Conservation (phyloP, 2,797 vertebrate genomes). For the Sebastes paucispinis region DNA sequence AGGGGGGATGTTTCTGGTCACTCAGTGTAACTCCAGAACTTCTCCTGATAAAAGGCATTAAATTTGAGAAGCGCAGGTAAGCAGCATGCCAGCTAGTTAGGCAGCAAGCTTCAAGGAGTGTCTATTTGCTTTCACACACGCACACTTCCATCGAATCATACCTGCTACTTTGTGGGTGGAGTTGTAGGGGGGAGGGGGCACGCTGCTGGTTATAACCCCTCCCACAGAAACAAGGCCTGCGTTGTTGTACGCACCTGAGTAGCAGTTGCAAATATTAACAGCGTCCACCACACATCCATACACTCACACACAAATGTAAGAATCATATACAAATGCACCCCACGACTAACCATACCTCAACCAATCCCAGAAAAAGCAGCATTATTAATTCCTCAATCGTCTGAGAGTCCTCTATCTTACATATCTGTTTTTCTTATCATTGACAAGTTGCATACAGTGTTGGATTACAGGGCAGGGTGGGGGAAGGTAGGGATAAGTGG, state of each 20-base stretch:
- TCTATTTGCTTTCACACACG: slow-evolving; percentile 39
- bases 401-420: neutral
- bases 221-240: slow-evolving; percentile 93
- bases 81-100: slow-evolving; percentile 76
- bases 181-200: slow-evolving; percentile 90
- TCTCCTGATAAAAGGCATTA: slow-evolving; percentile 35
- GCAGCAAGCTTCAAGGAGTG: slow-evolving; percentile 61
- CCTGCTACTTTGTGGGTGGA: slow-evolving; percentile 85
- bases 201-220: slow-evolving; percentile 90
- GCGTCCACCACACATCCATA: slow-evolving; percentile 47
- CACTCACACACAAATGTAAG: slow-evolving; percentile 15
- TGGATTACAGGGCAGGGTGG: neutral
- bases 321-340: slow-evolving; percentile 12
- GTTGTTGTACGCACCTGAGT: slow-evolving; percentile 97
- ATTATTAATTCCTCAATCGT: neutral
- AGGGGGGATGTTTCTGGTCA: slow-evolving; percentile 60
- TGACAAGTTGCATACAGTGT: neutral
- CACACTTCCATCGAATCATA: slow-evolving; percentile 68
- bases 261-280: slow-evolving; percentile 78
- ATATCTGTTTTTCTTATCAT: neutral
- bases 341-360: slow-evolving; percentile 14
- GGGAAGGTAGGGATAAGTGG: neutral
- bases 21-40: slow-evolving; percentile 45
- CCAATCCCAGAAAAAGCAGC: slow-evolving; percentile 7
- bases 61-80: slow-evolving; percentile 62